Percentiles rank a stretch among this genome's conserved stretches.
Evolutionary conservation across 2,888 invertebrate genomes (phyloP).

Genomic region (Dione juno): DNA sequence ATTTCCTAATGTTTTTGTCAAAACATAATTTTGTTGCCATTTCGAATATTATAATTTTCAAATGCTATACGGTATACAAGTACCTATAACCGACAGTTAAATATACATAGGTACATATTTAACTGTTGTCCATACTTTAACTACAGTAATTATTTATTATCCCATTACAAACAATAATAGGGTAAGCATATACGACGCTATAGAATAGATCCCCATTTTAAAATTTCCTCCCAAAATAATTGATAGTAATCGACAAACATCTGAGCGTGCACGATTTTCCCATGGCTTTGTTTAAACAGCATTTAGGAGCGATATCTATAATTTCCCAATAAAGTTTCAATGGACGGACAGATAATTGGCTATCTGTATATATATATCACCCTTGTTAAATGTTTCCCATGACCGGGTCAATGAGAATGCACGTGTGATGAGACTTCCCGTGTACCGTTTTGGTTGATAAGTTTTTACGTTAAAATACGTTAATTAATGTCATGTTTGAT

Average conservation of each 20-base stretch:
- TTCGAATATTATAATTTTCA: too few species aligned
- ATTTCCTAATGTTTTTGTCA: too few species aligned
- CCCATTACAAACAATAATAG: not conserved
- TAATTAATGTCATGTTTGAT: conserved; percentile 13
- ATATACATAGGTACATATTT: too few species aligned
- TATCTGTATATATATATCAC: conserved; percentile 71
- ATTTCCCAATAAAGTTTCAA: conserved; percentile 60
- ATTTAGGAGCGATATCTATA: conserved; percentile 55
- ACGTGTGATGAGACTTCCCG: conserved; percentile 41
- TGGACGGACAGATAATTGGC: conserved; percentile 70
- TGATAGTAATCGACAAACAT: conserved; percentile 17
- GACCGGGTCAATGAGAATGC: conserved; percentile 53
- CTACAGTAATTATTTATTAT: not conserved
- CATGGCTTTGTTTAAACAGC: conserved; percentile 45
- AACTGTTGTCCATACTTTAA: not conserved
- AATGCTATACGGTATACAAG: too few species aligned
- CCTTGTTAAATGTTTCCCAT: conserved; percentile 79
- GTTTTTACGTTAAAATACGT: conserved; percentile 41
- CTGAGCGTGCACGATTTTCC: conserved; percentile 35
- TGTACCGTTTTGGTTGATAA: conserved; percentile 44
- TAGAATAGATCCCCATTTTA: conserved; percentile 12
- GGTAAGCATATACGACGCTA: not conserved
- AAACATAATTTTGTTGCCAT: too few species aligned
- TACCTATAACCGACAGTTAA: too few species aligned
- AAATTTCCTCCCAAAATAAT: conserved; percentile 23